These are phyloP conservation scores for Ataeniobius toweri DNA, from an alignment of 2,797 vertebrate genomes.

Conservation along the genomic window DNA sequence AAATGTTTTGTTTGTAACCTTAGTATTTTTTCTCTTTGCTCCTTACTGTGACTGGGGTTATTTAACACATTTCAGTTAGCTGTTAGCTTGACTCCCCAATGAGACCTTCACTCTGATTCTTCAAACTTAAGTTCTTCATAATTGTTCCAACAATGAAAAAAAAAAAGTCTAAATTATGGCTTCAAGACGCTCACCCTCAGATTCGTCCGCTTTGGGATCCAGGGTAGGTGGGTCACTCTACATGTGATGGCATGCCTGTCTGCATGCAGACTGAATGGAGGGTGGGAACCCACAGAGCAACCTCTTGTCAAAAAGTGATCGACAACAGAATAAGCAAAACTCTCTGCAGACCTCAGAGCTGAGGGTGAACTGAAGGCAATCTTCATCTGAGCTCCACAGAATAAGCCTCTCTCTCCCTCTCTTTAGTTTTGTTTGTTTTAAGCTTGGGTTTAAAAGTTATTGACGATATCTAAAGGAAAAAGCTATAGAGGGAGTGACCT, in stretches of 20 bases:
- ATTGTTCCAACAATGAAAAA: neutral
- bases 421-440: too few relatives aligned
- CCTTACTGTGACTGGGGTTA: neutral
- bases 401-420: too few relatives aligned
- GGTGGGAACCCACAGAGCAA: neutral
- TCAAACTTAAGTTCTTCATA: neutral
- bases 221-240: neutral
- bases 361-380: neutral
- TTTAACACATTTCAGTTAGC: neutral
- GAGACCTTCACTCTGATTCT: neutral
- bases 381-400: neutral
- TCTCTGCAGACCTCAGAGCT: neutral
- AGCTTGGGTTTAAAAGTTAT: neutral
- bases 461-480: neutral
- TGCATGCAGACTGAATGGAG: neutral
- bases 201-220: neutral
- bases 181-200: neutral
- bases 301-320: neutral
- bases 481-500: neutral
- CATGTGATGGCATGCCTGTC: constrained; percentile 12
- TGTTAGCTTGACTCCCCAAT: too few relatives aligned
- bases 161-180: too few relatives aligned
- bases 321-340: neutral
- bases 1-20: neutral
- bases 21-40: neutral